phyloP scores from a whole-genome alignment of 30 jellyfish, hydroid and myxozoan genomes.

The Cassiopea xamachana region DNA sequence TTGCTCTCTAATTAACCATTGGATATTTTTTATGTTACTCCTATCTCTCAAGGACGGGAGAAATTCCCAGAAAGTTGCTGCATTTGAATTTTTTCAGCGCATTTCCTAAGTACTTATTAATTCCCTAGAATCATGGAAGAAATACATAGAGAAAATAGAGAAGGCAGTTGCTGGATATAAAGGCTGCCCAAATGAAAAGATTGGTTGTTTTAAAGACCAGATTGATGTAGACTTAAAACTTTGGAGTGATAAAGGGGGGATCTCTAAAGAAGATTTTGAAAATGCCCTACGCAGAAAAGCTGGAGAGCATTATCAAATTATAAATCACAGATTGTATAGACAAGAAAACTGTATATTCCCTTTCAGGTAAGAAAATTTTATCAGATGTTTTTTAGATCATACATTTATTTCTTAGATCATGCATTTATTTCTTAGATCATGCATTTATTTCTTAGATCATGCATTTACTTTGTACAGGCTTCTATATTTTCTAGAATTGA shows the following conservation, averaged over 20 bases:
- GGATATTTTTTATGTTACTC: too few relatives aligned
- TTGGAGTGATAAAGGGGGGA: slow-evolving; percentile 89
- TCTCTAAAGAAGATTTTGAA: slow-evolving; percentile 63
- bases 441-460: too few relatives aligned
- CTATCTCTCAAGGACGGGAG: too few relatives aligned
- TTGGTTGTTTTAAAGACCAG: slow-evolving; percentile 71
- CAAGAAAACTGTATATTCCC: slow-evolving; percentile 79
- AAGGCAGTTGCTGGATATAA: slow-evolving; percentile 62
- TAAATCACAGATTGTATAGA: slow-evolving; percentile 81
- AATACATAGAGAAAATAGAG: slow-evolving; percentile 42
- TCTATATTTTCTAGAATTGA: too few relatives aligned
- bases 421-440: too few relatives aligned
- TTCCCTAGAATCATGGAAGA: slow-evolving; percentile 57
- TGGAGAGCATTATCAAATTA: slow-evolving; percentile 92
- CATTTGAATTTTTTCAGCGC: background rate
- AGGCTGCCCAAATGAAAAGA: slow-evolving; percentile 72
- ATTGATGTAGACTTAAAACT: slow-evolving; percentile 73
- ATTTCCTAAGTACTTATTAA: too few relatives aligned
- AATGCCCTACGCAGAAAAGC: slow-evolving; percentile 47
- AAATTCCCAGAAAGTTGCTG: too few relatives aligned
- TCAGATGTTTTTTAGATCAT: background rate
- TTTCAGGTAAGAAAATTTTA: slow-evolving; percentile 53
- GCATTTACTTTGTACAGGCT: too few relatives aligned
- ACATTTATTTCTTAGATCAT: too few relatives aligned
- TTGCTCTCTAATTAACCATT: too few relatives aligned